phyloP scores from a whole-genome alignment of 2,797 vertebrate species.

The Pangasius krempfi region DNA sequence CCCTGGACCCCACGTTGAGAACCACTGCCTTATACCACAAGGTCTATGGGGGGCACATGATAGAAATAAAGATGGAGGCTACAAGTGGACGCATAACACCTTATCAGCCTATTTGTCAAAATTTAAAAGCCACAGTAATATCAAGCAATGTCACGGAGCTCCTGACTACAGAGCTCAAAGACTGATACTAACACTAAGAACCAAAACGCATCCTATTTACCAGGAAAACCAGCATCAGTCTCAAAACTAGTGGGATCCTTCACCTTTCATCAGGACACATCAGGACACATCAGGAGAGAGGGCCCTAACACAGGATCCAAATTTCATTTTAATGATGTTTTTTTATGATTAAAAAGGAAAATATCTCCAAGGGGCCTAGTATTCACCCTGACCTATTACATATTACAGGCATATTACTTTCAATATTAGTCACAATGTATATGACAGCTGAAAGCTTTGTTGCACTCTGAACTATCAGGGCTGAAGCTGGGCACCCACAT shows the following conservation, averaged over 20 bases:
- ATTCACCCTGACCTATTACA: background rate
- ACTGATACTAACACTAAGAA: background rate
- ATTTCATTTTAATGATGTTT: background rate
- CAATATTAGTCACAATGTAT: background rate
- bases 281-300: too few species aligned
- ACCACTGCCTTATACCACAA: background rate
- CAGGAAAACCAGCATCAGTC: background rate
- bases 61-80: background rate
- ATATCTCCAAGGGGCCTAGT: background rate
- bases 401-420: background rate
- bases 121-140: background rate
- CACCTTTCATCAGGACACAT: background rate
- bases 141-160: background rate
- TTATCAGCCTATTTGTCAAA: background rate
- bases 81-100: background rate
- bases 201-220: background rate
- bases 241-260: background rate
- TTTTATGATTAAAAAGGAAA: background rate
- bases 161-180: background rate
- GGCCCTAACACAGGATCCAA: too few species aligned
- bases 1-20: background rate
- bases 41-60: background rate
- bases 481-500: background rate
- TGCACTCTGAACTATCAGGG: background rate
- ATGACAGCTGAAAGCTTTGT: too few species aligned